A percentile compares a stretch with the other conserved stretches of the same genome.
Evolutionary conservation across 2,888 invertebrate species (phyloP).

Genomic region (Drosophila rellima): DNA sequence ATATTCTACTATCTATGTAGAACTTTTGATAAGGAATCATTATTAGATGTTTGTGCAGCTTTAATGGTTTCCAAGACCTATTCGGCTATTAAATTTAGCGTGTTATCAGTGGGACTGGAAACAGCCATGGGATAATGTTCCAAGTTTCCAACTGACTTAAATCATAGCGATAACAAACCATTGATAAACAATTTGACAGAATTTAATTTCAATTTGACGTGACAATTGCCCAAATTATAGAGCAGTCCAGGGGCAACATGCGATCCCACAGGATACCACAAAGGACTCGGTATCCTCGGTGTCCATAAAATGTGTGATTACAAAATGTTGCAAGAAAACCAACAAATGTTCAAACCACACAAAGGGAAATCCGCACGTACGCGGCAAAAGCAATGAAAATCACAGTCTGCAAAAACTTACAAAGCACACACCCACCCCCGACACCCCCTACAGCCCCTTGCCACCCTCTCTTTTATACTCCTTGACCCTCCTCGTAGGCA

Average conservation of each 20-base stretch:
- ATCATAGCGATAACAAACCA: not conserved
- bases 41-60: not conserved
- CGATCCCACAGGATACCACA: constrained; percentile 1
- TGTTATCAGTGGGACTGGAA: not conserved
- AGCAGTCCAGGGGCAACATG: not conserved
- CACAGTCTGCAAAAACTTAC: constrained; percentile 64
- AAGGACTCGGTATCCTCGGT: not conserved
- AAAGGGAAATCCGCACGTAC: constrained; percentile 48
- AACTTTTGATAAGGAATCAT: constrained; percentile 16
- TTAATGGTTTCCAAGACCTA: not conserved
- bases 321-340: constrained; percentile 51
- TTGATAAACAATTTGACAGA: constrained; percentile 13
- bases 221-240: constrained; percentile 9
- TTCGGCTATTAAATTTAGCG: not conserved
- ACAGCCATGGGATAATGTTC: not conserved
- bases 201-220: constrained; percentile 18
- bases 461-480: not conserved
- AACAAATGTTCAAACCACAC: constrained; percentile 45
- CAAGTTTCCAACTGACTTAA: not conserved
- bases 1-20: not conserved
- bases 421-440: constrained; percentile 10
- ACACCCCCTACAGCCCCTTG: no score
- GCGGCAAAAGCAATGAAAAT: constrained; percentile 69
- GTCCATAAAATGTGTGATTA: constrained; percentile 27
- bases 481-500: not conserved